Evolutionary conservation across 2,113 vertebrate genomes (phyloP).

Genomic region (Caracal caracal): DNA sequence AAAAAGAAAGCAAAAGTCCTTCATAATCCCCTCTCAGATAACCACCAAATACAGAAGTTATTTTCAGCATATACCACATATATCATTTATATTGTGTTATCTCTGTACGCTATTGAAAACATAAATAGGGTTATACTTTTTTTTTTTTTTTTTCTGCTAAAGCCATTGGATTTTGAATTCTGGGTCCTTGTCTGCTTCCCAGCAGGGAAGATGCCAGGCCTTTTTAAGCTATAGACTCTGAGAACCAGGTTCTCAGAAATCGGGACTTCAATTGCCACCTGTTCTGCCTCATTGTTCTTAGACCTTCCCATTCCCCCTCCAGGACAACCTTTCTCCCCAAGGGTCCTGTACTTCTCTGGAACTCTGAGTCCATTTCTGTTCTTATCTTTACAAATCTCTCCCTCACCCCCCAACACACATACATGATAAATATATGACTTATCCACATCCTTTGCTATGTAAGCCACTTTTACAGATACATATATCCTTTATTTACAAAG

Average conservation of each 20-base stretch:
- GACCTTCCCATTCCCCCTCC: neutral
- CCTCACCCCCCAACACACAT: neutral
- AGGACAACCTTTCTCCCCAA: neutral
- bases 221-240: neutral
- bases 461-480: neutral
- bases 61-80: neutral
- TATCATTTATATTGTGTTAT: neutral
- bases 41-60: neutral
- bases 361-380: constrained; percentile 21
- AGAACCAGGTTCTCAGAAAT: constrained; percentile 4
- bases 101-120: neutral
- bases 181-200: neutral
- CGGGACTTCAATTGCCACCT: neutral
- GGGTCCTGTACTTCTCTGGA: neutral
- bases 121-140: neutral
- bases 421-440: neutral
- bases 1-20: neutral
- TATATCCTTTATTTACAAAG: constrained; percentile 26
- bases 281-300: neutral
- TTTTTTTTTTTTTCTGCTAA: neutral
- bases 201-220: neutral
- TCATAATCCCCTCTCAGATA: neutral
- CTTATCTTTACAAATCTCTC: neutral
- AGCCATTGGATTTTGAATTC: neutral
- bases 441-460: neutral